Conservation (phyloP, 2,113 vertebrate species). For the Plotosus lineatus region DNA sequence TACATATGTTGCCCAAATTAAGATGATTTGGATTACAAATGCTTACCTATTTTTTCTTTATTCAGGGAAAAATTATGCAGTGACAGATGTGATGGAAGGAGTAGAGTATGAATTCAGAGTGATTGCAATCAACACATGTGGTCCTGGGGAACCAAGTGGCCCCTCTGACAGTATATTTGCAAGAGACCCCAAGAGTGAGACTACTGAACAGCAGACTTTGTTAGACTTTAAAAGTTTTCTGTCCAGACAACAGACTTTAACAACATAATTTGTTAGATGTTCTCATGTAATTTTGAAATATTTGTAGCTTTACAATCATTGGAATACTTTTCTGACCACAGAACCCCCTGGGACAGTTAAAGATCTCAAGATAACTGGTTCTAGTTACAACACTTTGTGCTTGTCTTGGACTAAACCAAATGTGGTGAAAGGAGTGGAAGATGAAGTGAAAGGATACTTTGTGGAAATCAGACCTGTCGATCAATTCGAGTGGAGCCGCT, state of each 20-base stretch:
- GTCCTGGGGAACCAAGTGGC: conserved; percentile 78
- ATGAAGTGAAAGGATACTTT: conserved; percentile 78
- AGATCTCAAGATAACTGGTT: conserved; percentile 79
- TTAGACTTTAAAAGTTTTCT: background rate
- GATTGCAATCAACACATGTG: conserved; percentile 80
- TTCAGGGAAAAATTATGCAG: conserved; percentile 76
- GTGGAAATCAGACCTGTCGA: conserved; percentile 79
- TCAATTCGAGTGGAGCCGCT: conserved; percentile 77
- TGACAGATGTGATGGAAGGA: conserved; percentile 77
- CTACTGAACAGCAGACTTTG: background rate
- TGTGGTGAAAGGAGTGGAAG: conserved; percentile 62
- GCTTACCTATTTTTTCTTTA: background rate
- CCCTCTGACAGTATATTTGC: conserved; percentile 75
- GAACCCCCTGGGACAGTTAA: conserved; percentile 81
- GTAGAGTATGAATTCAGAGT: conserved; percentile 86
- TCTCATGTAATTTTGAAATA: background rate
- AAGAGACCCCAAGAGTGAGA: conserved; percentile 78
- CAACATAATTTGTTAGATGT: background rate
- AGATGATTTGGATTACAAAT: background rate
- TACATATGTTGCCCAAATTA: background rate
- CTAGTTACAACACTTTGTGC: conserved; percentile 73
- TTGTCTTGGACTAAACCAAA: conserved; percentile 82
- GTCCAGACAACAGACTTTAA: background rate
- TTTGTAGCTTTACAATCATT: background rate
- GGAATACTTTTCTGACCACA: conserved; percentile 58